A percentile compares a stretch with the other conserved stretches of the same genome.
Evolutionary conservation across 2,888 invertebrate species (phyloP).

Genomic region (Xestia xanthographa): DNA sequence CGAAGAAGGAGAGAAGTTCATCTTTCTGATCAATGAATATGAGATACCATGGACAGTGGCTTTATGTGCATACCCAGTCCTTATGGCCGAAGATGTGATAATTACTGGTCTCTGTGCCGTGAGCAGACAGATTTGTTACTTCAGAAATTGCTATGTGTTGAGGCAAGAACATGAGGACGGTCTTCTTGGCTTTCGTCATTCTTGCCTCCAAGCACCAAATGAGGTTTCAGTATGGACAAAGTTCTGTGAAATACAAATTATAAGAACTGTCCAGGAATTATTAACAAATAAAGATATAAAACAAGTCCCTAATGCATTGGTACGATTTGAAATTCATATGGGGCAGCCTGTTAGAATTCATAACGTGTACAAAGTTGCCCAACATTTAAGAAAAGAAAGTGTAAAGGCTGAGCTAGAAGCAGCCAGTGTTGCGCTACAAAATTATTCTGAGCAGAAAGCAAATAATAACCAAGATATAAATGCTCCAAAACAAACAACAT

Average conservation of each 20-base stretch:
- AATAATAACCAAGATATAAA: slow-evolving; percentile 67
- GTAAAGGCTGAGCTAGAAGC: slow-evolving; percentile 1
- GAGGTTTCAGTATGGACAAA: slow-evolving; percentile 97
- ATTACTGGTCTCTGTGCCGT: slow-evolving; percentile 95
- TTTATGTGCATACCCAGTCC: slow-evolving; percentile 92
- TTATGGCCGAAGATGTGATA: slow-evolving; percentile 90
- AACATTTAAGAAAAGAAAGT: slow-evolving; percentile 87
- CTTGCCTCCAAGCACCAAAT: slow-evolving; percentile 95
- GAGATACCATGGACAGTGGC: slow-evolving; percentile 87
- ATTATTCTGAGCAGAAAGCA: not conserved
- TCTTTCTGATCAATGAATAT: slow-evolving; percentile 72
- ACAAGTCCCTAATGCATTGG: slow-evolving; percentile 92
- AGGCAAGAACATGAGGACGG: slow-evolving; percentile 83
- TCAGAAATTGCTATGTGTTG: slow-evolving; percentile 65
- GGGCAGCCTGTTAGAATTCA: slow-evolving; percentile 95
- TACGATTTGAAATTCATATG: slow-evolving; percentile 96
- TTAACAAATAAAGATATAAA: slow-evolving; percentile 68
- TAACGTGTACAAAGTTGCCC: slow-evolving; percentile 94
- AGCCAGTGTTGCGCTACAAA: not conserved
- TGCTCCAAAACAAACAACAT: slow-evolving; percentile 27
- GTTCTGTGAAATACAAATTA: slow-evolving; percentile 96
- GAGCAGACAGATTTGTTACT: slow-evolving; percentile 82
- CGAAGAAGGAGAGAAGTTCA: slow-evolving; percentile 70
- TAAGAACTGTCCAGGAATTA: slow-evolving; percentile 90
- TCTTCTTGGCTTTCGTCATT: slow-evolving; percentile 94